A percentile compares a stretch with the other conserved stretches of the same genome.
Conservation (phyloP, 2,888 invertebrate genomes). For the Drosophila gaucha region DNA sequence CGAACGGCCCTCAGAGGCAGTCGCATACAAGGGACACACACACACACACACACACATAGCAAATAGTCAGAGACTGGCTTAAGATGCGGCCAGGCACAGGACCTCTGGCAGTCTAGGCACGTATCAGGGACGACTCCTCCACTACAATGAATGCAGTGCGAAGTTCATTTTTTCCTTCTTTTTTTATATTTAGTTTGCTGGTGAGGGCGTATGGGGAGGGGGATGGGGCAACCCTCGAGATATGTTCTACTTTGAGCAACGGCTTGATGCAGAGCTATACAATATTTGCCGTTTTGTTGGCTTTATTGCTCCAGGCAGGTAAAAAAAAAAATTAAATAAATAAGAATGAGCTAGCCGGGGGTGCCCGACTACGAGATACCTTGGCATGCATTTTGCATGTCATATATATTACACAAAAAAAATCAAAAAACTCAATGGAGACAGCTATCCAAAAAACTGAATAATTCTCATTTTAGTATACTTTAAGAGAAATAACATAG, state of each 20-base stretch:
- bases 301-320: slow-evolving; percentile 49
- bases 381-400: background rate
- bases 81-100: slow-evolving; percentile 31
- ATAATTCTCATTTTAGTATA: too few relatives aligned
- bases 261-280: slow-evolving; percentile 28
- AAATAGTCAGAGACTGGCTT: slow-evolving; percentile 41
- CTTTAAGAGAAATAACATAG: too few relatives aligned
- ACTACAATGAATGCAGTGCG: slow-evolving; percentile 42
- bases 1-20: slow-evolving; percentile 25
- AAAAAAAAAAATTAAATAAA: background rate
- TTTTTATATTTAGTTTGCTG: slow-evolving; percentile 4
- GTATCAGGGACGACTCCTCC: slow-evolving; percentile 38
- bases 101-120: slow-evolving; percentile 62
- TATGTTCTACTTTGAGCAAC: slow-evolving; percentile 37
- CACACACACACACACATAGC: slow-evolving; percentile 7
- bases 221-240: slow-evolving; percentile 38
- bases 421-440: too few relatives aligned
- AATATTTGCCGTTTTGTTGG: slow-evolving; percentile 60
- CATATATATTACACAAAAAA: too few relatives aligned
- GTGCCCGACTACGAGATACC: background rate
- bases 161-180: slow-evolving; percentile 48
- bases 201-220: background rate
- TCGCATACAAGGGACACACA: too few relatives aligned
- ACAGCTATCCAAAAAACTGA: too few relatives aligned
- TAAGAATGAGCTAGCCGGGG: background rate